Base-by-base conservation (phyloP, 92 coral and sea anemone genomes). In the Meandrina meandrites region DNA sequence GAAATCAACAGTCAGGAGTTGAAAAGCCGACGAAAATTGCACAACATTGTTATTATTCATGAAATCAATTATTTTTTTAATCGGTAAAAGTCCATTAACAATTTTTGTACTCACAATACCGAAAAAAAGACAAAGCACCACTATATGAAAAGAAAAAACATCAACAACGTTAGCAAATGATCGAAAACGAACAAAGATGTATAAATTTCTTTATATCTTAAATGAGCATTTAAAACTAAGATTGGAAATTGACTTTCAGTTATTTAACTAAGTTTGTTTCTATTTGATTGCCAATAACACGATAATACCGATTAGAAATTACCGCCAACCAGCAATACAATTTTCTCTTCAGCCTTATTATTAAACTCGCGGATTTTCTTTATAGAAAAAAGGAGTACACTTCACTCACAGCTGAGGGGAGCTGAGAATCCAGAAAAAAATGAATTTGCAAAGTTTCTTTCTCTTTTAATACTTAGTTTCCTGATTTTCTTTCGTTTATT, bases 1-100 rank as follows among this genome's bases (percentile, higher is more conserved):
- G 27, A 28, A 62, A 24, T 24, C 24, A 57, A 11, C 11, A 64
- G 71, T 79, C 30, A 79, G 5, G 19, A 8, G 32, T 13, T 2
- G 19, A 34, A 22, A 34, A 56, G 82, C 82, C 69, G 48, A 79
- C 50, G 56, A 76, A 76, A 79, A 79, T 34, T 57, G 18, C 71
- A 57, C 19, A 21, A 28, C 54, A 21, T 56, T 58, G 83, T 58
- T 51, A 79, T 36, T 79, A 77, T 35, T 19, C 51, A 4, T 79
- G 72, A 58, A 56, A 58, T 34, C 50, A 9, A 28, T 56, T 51
- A 79, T 54, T 51, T 51, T 79, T 79, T 79, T 57, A 24, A 79
- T 21, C 69, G 31, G 80, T 10, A 73, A 73, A 36, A 37, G n/a
- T 16, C 15, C 48, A 73, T 73, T 73, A 35, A 36, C n/a, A 73